Percentiles rank a stretch among this genome's conserved stretches.
Conservation (phyloP, 2,888 invertebrate species). For the Penaeus monodon region DNA sequence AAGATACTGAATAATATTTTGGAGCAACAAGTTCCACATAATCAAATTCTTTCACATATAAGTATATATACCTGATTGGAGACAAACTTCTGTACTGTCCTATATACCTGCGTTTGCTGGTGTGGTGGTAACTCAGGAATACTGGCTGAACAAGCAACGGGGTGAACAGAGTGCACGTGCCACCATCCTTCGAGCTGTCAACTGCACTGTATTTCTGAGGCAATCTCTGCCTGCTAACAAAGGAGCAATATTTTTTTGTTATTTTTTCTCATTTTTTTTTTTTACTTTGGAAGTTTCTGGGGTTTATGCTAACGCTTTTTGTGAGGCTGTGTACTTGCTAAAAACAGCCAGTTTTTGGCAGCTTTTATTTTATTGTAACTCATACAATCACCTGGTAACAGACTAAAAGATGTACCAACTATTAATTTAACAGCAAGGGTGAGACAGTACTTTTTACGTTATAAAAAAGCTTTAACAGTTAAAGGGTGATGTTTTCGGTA, state of each 20-base stretch:
- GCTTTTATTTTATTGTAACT: conserved; percentile 33
- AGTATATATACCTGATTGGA: conserved; percentile 34
- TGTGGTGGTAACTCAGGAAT: not conserved
- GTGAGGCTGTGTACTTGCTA: conserved; percentile 33
- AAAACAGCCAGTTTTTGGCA: conserved; percentile 23
- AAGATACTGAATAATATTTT: not conserved
- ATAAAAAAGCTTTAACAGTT: conserved; percentile 21
- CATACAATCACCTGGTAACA: conserved; percentile 37
- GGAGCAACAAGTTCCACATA: conserved; percentile 11
- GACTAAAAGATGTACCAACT: conserved; percentile 26
- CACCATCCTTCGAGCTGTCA: not conserved
- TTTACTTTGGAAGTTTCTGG: conserved; percentile 15
- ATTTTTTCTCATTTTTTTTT: too few species aligned
- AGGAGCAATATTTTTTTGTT: conserved; percentile 21
- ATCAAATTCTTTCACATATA: conserved; percentile 33
- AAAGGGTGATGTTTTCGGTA: conserved; percentile 21
- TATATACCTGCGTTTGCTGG: conserved; percentile 5
- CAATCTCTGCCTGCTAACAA: conserved; percentile 19
- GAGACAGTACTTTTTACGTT: conserved; percentile 38
- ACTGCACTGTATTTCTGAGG: conserved; percentile 42
- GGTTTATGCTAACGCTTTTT: conserved; percentile 33
- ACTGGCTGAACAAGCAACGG: not conserved
- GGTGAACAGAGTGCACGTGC: not conserved
- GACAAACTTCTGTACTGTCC: conserved; percentile 26
- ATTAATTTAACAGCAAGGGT: conserved; percentile 31